Evolutionary conservation across 2,797 vertebrate genomes (phyloP).

Genomic region (Pseudopleuronectes americanus): DNA sequence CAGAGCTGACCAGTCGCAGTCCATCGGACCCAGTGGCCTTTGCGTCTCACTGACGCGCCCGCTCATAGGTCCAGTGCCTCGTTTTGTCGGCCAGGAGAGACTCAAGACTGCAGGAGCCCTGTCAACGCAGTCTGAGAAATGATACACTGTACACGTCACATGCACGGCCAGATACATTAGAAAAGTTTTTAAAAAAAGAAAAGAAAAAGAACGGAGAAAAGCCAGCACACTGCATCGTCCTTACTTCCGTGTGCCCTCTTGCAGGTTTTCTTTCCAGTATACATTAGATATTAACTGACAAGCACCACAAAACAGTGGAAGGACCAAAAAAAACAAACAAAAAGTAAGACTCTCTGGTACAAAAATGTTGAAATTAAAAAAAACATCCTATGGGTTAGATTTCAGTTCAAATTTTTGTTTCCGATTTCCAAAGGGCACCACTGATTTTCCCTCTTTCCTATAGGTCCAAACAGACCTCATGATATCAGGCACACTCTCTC

Average conservation of each 20-base stretch:
- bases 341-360: constrained; percentile 35
- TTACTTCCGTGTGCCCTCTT: constrained; percentile 15
- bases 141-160: constrained; percentile 82
- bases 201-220: constrained; percentile 34
- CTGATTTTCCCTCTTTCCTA: constrained; percentile 40
- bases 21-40: constrained; percentile 52
- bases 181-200: constrained; percentile 44
- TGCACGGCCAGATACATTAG: constrained; percentile 79
- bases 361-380: constrained; percentile 41
- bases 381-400: constrained; percentile 50
- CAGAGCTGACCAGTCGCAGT: constrained; percentile 54
- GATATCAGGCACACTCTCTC: constrained; percentile 20
- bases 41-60: constrained; percentile 40
- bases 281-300: constrained; percentile 64
- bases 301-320: constrained; percentile 71
- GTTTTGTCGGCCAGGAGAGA: constrained; percentile 53
- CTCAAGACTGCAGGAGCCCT: constrained; percentile 61
- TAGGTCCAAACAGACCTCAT: constrained; percentile 44
- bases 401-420: constrained; percentile 42
- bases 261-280: constrained; percentile 58
- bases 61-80: constrained; percentile 64
- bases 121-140: constrained; percentile 75
- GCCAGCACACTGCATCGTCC: constrained; percentile 57
- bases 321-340: constrained; percentile 17
- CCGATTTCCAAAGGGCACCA: constrained; percentile 45